A percentile compares a stretch with the other conserved stretches of the same genome.
These are phyloP conservation scores for Melipona quadrifasciata DNA, from an alignment of 1,140 invertebrate species.

Conservation along the genomic window DNA sequence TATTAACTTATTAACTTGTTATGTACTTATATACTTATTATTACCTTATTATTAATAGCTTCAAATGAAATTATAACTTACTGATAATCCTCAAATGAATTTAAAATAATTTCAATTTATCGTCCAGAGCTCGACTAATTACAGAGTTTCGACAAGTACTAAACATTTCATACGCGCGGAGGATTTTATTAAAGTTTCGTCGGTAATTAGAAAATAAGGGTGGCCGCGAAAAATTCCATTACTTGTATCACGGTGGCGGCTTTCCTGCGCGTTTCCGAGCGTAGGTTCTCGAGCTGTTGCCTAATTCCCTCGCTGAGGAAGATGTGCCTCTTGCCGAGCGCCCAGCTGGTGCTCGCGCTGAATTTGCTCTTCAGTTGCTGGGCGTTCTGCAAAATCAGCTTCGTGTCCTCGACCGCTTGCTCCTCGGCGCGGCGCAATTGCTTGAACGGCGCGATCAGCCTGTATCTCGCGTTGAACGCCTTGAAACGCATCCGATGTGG, in stretches of 20 bases:
- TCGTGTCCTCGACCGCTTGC: constrained; percentile 90
- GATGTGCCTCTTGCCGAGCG: constrained; percentile 95
- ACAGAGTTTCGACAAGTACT: too few relatives aligned
- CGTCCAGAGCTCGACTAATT: too few relatives aligned
- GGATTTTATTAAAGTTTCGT: background rate
- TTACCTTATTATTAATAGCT: too few relatives aligned
- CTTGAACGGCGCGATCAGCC: constrained; percentile 90
- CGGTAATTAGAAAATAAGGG: background rate
- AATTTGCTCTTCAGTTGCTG: constrained; percentile 82
- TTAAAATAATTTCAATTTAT: too few relatives aligned
- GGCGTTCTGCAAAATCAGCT: constrained; percentile 88
- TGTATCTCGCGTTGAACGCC: constrained; percentile 94
- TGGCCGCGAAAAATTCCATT: background rate
- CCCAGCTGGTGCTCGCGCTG: constrained; percentile 89
- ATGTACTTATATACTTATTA: too few relatives aligned
- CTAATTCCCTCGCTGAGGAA: constrained; percentile 96
- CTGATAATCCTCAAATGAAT: too few relatives aligned
- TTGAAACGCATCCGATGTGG: constrained; percentile 97
- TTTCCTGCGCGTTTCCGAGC: constrained; percentile 88
- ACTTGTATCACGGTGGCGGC: constrained; percentile 86
- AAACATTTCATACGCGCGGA: background rate
- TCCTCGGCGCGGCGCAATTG: constrained; percentile 89
- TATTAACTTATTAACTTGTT: too few relatives aligned
- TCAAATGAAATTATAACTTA: too few relatives aligned
- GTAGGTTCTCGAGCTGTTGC: constrained; percentile 92